Evolutionary conservation across 2,113 vertebrate species (phyloP).

Genomic region (Herpetotheres cachinnans): DNA sequence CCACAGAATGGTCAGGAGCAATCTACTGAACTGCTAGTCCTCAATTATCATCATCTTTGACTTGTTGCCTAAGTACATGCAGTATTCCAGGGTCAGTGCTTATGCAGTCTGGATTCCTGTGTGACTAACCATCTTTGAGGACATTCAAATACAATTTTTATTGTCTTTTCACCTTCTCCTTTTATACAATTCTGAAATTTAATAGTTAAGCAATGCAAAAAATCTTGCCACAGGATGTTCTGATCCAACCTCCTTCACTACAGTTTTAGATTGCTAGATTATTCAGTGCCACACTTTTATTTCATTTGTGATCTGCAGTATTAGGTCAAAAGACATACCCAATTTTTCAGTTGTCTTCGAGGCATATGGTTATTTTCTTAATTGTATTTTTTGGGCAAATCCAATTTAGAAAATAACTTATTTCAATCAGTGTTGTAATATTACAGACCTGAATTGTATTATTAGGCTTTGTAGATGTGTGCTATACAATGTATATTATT

Average conservation of each 20-base stretch:
- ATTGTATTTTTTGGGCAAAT: neutral
- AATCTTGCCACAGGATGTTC: neutral
- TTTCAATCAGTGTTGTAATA: neutral
- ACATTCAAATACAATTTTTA: constrained; percentile 1
- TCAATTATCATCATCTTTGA: constrained; percentile 73
- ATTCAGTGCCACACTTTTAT: neutral
- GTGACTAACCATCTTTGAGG: constrained; percentile 32
- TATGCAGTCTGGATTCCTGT: constrained; percentile 12
- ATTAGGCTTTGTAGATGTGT: neutral
- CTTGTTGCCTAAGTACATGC: constrained; percentile 55
- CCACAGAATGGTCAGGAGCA: constrained; percentile 61
- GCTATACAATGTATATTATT: neutral
- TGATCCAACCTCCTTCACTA: neutral
- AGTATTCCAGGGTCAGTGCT: constrained; percentile 27
- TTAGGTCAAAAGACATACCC: neutral
- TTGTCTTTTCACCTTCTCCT: constrained; percentile 24
- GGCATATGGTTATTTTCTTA: neutral
- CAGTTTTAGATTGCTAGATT: neutral
- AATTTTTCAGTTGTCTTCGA: neutral
- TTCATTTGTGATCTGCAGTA: neutral
- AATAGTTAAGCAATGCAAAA: neutral
- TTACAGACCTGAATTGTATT: neutral
- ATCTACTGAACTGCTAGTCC: constrained; percentile 52
- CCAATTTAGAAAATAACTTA: neutral
- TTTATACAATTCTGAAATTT: constrained; percentile 1